Evolutionary conservation across 1,140 invertebrate species (phyloP).

Genomic region (Anoplolepis gracilipes): DNA sequence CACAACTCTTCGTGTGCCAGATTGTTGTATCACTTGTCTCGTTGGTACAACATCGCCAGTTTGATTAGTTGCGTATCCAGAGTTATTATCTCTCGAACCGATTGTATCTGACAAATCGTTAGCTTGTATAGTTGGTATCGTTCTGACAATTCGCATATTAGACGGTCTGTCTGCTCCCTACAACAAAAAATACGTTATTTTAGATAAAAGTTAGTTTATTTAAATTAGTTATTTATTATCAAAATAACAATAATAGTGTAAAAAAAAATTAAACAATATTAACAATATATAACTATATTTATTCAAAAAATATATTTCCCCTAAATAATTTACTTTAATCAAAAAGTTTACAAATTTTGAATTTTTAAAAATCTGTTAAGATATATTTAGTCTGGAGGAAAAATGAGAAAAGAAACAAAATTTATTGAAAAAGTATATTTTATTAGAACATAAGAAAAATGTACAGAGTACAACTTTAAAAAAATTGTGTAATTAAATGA

Average conservation of each 20-base stretch:
- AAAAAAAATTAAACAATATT: slow-evolving; percentile 8
- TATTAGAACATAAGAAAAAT: slow-evolving; percentile 65
- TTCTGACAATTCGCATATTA: slow-evolving; percentile 77
- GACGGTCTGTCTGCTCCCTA: slow-evolving; percentile 73
- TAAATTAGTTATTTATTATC: neutral
- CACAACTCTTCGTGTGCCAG: slow-evolving; percentile 72
- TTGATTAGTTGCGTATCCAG: slow-evolving; percentile 35
- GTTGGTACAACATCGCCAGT: slow-evolving; percentile 32
- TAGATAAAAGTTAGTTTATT: neutral
- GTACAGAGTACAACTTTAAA: slow-evolving; percentile 65
- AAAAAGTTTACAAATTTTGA: neutral
- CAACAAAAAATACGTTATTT: slow-evolving; percentile 62
- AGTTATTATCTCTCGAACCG: slow-evolving; percentile 50
- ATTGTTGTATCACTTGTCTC: slow-evolving; percentile 51
- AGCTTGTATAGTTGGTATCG: slow-evolving; percentile 74
- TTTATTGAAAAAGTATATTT: slow-evolving; percentile 70
- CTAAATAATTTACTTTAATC: neutral
- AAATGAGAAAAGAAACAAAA: slow-evolving; percentile 67
- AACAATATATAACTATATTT: too few species aligned
- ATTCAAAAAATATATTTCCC: neutral
- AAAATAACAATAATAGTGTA: neutral
- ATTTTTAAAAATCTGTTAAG: neutral
- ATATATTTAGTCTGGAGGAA: slow-evolving; percentile 52
- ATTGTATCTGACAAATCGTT: slow-evolving; percentile 62
- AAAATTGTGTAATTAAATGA: slow-evolving; percentile 20